Base-by-base conservation (phyloP, 2,113 vertebrate species). In the Fregetta grallaria region DNA sequence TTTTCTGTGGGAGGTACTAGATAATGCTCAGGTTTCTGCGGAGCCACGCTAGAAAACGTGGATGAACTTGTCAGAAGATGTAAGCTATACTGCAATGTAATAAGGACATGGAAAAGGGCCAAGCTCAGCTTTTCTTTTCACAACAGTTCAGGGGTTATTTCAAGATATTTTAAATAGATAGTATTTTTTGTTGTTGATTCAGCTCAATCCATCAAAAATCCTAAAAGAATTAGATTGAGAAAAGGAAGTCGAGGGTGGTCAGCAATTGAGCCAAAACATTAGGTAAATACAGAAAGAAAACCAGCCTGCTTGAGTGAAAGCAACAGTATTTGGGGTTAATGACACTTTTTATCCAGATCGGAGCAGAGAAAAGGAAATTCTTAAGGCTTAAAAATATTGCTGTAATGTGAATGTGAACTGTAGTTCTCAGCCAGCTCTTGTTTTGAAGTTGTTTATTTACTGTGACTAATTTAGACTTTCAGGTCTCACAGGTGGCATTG, bases 401-500 rank as follows among this genome's bases (percentile, higher is more conserved):
- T 74, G 63, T 58, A 80, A 52, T 1, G 13, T 5, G 23, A 88
- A 26, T 10, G 15, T 7, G 23, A 88, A 26, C 13, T 8, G 1
- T 29, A 72, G 77, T 40, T 68, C 66, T 61, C 70, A 76, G 63
- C 52, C 53, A 83, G 71, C 67, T 22, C 56, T 42, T 88, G 76
- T 83, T 86, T 42, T 88, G 45, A 6, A 90, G 81, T 74, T 63
- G 71, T 78, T 93, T 95, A 88, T 90, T 72, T 88, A 56, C 84
- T 45, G 1, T 80, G 90, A 84, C 84, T 56, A 77, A 74, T 59
- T 66, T 17, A 55, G 68, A 53, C 65, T 53, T 66, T 40, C 17
- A 17, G 15, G 12, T 3, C 70, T 88, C 67, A 75, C 78, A 88
- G 15, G 52, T 87, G 86, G 88, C 88, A 22, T 30, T 30, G 86